Conservation (phyloP, 2,113 vertebrate species). For the Macaca fascicularis region T2T-MFA8v1.1 NC_088380.1:18391001-18391500, state of each 20-base stretch:
- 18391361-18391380: neutral
- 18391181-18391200: neutral
- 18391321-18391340: neutral
- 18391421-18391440: neutral
- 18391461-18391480: rapidly evolving
- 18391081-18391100: too few relatives aligned
- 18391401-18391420: neutral
- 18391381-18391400: neutral
- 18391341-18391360: neutral
- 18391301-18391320: neutral
- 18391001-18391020: too few relatives aligned
- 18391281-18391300: neutral
- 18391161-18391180: neutral
- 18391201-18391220: neutral
- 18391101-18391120: too few relatives aligned
- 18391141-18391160: too few relatives aligned
- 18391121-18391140: too few relatives aligned
- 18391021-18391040: too few relatives aligned
- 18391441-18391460: neutral
- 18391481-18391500: neutral
- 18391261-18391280: neutral
- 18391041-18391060: too few relatives aligned
- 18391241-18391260: neutral
- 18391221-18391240: neutral
- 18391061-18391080: too few relatives aligned